Evolutionary conservation across 2,888 invertebrate genomes (phyloP), one percentile per base, ranked within the genome.

Genomic region (Perizoma flavofasciatum): DNA sequence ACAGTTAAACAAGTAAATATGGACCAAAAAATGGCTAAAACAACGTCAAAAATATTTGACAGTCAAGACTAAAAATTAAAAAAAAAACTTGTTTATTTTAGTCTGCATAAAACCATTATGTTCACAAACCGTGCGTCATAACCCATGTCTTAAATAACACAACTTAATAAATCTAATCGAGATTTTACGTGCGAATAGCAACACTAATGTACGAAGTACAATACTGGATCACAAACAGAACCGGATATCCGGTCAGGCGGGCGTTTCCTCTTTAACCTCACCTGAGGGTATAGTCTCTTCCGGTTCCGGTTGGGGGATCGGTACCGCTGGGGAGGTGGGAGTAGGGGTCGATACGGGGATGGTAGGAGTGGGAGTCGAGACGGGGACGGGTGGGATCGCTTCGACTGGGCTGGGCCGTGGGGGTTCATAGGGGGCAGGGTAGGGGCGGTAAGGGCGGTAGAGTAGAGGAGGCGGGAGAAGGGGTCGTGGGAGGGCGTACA

Each of bases 381-480:
- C 56, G 47, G 70, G 54, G 9, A 69, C 53, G 50, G 55, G 68
- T 46, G 70, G 66, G 75, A 72, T 67, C 49, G 62, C 66, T 9
- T 66, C 49, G 53, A 79, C 73, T n/a, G 51, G 51, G 48, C 34
- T 45, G 11, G 49, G 57, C 8, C 75, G 79, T 48, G 67, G 56
- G 48, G 67, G 72, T 52, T 71, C 69, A 72, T 72, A 72, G 33
- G 72, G 70, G 52, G 70, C 66, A 51, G 71, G 75, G 80, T 79
- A 78, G 65, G 81, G 77, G 34, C 92, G 78, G 83, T 89, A 83
- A 69, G 88, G 75, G 62, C 83, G 73, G 86, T 79, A 87, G 70
- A 76, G 82, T 68, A 75, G 77, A 64, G 86, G 82, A 73, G 91
- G 83, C 70, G 86, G 82, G 59, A 79, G 82, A 55, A 82, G 71